Base-by-base conservation (phyloP, 2,113 vertebrate species). In the Myocastor coypus region DNA sequence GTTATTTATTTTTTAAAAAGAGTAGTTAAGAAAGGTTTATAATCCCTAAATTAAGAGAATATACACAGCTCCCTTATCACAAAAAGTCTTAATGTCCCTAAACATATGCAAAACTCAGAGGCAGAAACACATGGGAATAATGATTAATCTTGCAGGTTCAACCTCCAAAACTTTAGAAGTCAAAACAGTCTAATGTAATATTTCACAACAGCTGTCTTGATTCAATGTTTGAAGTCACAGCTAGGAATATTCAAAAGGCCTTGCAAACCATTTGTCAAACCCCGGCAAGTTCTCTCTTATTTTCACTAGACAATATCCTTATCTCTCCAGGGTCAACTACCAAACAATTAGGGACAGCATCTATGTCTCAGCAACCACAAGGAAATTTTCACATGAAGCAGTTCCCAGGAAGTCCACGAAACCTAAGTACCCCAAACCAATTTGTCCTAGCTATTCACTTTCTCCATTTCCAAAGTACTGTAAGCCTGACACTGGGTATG, bases 71-170 rank as follows among this genome's bases (percentile, higher is more conserved):
- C 4, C 30, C 2, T 73, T 63, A 87, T 69, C 32, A 83, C 40
- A 85, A 68, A 66, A 4, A 7, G 34, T 55, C 55, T 63, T 63
- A n/a, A 77, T n/a, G 6, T 9, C 14, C 16, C 8, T 26, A 32
- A 10, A 40, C 34, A n/a, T 20, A n/a, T 12, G 40, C 59, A 85
- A 42, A 95, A 83, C n/a, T 87, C 16, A 69, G 95, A 78, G 12
- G 16, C 40, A 94, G 82, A 89, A 89, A 77, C 22, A 4, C n/a
- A 14, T 1, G n/a, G 91, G 75, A n/a, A 55, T 91, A 96, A 57
- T 4, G 32, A 40, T 9, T 30, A 7, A 34, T 88, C 30, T n/a
- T 90, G 17, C 7, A 83, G 40, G 2, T 78, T 75, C 13, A 30
- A 83, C 61, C 19, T 73, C 22, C n/a, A 52, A 46, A 59, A 64